These are phyloP conservation scores for Halcyon leucocephala DNA, from an alignment of 2,797 vertebrate species.

Conservation along the genomic window DNA sequence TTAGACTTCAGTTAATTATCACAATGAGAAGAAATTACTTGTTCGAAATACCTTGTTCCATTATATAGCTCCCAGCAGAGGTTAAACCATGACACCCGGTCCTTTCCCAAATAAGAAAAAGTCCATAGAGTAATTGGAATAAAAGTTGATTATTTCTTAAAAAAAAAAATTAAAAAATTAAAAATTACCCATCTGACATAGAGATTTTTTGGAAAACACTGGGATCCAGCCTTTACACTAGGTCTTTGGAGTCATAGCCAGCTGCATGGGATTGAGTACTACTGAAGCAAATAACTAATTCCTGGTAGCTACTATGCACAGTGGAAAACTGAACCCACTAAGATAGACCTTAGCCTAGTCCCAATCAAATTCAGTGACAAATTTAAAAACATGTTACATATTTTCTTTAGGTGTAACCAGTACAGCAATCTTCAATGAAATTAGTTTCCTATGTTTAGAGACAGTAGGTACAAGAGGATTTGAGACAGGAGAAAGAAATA, in stretches of 20 bases:
- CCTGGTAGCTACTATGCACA: not conserved
- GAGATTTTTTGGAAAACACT: not conserved
- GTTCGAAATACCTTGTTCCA: too few species aligned
- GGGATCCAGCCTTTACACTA: not conserved
- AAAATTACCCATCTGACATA: not conserved
- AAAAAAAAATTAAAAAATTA: not conserved
- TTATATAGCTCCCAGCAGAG: too few species aligned
- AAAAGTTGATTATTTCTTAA: not conserved
- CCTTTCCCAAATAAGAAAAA: not conserved
- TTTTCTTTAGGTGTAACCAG: not conserved
- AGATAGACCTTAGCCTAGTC: not conserved
- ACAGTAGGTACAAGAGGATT: not conserved
- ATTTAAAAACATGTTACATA: not conserved
- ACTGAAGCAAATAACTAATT: not conserved
- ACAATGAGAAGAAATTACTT: too few species aligned
- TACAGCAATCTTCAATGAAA: not conserved
- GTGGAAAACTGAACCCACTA: not conserved
- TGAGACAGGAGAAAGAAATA: not conserved
- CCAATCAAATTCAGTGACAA: not conserved
- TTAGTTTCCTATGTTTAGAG: not conserved
- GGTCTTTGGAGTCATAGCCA: not conserved
- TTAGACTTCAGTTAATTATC: too few species aligned
- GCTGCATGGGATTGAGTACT: not conserved
- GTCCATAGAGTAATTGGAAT: not conserved
- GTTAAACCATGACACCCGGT: too few species aligned